Conservation (phyloP, 2,888 invertebrate genomes). For the Euplexia lucipara region DNA sequence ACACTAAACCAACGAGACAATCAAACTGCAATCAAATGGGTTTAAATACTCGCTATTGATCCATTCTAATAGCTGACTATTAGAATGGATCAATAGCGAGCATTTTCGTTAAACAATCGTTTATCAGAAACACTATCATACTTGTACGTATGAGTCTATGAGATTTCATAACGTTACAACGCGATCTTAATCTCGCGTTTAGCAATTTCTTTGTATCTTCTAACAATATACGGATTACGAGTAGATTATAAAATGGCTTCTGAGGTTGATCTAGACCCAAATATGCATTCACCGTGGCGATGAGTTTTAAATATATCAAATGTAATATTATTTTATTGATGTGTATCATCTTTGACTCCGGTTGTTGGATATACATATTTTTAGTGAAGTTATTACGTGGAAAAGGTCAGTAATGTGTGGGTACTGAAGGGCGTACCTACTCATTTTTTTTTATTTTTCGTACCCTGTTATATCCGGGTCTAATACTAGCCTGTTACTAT, state of each 20-base stretch:
- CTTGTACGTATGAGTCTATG: constrained; percentile 39
- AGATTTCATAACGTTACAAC: constrained; percentile 60
- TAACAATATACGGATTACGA: constrained; percentile 57
- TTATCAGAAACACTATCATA: constrained; percentile 52
- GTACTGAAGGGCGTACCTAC: too few relatives aligned
- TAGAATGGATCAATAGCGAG: constrained; percentile 37
- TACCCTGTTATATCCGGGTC: too few relatives aligned
- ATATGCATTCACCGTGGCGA: constrained; percentile 74
- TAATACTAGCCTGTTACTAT: too few relatives aligned
- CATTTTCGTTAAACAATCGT: constrained; percentile 56
- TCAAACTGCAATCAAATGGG: constrained; percentile 23
- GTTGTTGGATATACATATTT: too few relatives aligned
- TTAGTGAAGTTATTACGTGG: too few relatives aligned
- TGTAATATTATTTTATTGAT: too few relatives aligned
- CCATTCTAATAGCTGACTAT: constrained; percentile 17
- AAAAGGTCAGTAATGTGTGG: too few relatives aligned
- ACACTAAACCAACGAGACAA: too few relatives aligned
- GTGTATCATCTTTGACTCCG: too few relatives aligned
- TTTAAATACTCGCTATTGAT: too few relatives aligned
- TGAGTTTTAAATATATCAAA: constrained; percentile 35
- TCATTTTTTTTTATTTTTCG: too few relatives aligned
- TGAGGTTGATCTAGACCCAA: constrained; percentile 77
- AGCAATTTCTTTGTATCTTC: constrained; percentile 65
- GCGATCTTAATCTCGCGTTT: constrained; percentile 58
- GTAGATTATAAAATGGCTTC: constrained; percentile 48